Evolutionary conservation across 1,140 invertebrate species (phyloP), one percentile per base, ranked within the genome.

Genomic region (Zaprionus africanus): DNA sequence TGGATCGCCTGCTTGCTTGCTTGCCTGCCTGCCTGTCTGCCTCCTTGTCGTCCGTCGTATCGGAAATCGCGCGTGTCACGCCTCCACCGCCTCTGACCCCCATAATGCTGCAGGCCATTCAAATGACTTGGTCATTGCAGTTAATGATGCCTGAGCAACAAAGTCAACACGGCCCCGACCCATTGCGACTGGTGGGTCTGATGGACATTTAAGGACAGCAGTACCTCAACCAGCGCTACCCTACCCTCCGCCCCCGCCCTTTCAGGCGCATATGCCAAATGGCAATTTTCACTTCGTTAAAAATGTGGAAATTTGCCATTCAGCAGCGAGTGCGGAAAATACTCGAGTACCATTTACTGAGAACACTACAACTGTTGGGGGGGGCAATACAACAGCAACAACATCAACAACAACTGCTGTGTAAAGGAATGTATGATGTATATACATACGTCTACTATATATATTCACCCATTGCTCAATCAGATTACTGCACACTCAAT

Each of bases 91-190:
- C 31, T n/a, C 17, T 11, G 1, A 2, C 5, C 9, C 26, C 43
- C 17, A 46, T 26, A 61, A 43, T 58, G 53, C 58, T 54, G 34
- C 36, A 28, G 49, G 58, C 65, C 65, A 74, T 82, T 86, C 66
- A 87, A 87, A 88, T 81, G 77, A 83, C 84, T 88, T 76, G 82
- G 83, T 88, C 83, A 87, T 82, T 87, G 80, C 80, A 88, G 84
- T 88, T 87, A 87, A 87, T 87, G 84, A 87, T 83, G 81, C 84
- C 75, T 85, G 74, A 76, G 58, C 54, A 67, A 7, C 67, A 70
- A 71, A 76, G 67, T 76, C 67, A 76, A 76, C 73, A 76, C 73
- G 63, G 34, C 36, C 54, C 41, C 56, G 5, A 5, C 15, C 63
- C 22, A 11, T 51, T 6, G 15, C 24, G 13, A 15, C 22, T 13